Conservation (phyloP, 2,888 invertebrate genomes). For the Pandemis heparana region DNA sequence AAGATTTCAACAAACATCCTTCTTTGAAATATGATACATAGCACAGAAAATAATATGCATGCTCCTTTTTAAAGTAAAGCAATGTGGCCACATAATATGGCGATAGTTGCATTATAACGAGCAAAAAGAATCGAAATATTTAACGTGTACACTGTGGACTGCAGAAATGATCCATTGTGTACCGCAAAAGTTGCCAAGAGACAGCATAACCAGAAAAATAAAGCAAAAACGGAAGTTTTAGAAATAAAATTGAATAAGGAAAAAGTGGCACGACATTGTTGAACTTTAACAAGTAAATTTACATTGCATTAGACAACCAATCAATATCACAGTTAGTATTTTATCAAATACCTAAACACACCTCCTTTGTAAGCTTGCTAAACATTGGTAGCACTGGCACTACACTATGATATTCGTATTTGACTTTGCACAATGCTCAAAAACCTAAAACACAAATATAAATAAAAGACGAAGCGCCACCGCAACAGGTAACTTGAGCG, state of each 20-base stretch:
- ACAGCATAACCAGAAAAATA: not conserved
- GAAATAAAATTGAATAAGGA: not conserved
- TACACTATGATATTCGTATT: not conserved
- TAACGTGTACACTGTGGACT: no score
- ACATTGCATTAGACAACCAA: not conserved
- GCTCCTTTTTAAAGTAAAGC: no score
- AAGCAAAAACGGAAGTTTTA: not conserved
- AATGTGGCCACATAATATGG: no score
- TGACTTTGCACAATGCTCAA: not conserved
- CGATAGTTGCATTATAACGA: no score
- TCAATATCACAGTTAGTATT: constrained; percentile 2
- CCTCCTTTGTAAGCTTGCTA: not conserved
- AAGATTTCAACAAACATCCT: not conserved
- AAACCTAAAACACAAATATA: not conserved
- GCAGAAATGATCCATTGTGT: no score
- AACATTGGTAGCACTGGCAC: not conserved
- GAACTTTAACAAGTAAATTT: not conserved
- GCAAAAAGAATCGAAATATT: no score
- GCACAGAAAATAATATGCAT: no score
- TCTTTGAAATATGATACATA: no score
- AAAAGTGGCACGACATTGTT: not conserved
- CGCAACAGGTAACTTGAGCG: constrained; percentile 38
- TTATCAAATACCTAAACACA: not conserved
- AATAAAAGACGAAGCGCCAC: not conserved
- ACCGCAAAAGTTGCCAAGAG: not conserved